phyloP scores from a whole-genome alignment of 2,113 vertebrate species.

The Rattus rattus region DNA sequence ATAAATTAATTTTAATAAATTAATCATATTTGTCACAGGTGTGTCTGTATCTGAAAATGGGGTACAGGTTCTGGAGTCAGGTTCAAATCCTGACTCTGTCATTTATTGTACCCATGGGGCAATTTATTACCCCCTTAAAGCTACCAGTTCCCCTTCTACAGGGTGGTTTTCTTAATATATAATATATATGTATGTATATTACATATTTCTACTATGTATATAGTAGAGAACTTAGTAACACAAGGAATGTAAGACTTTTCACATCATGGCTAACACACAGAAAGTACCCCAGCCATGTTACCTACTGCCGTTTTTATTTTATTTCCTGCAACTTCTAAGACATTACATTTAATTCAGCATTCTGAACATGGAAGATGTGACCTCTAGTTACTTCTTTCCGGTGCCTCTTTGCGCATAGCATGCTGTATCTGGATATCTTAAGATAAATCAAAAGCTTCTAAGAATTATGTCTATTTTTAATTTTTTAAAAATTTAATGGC shows the following conservation, averaged over 20 bases:
- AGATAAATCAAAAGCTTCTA: not conserved
- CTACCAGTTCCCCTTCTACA: not conserved
- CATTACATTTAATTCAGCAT: conserved; percentile 3
- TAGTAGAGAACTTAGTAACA: not conserved
- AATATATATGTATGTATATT: no score
- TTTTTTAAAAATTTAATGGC: not conserved
- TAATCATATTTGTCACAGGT: not conserved
- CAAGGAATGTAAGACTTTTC: not conserved
- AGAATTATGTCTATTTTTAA: not conserved
- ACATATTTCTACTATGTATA: not conserved
- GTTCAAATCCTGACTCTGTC: conserved; percentile 1
- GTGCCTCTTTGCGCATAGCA: not conserved
- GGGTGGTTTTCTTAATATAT: not conserved
- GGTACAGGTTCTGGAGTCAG: not conserved
- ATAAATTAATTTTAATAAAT: not conserved
- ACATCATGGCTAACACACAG: not conserved
- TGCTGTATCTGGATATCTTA: conserved; percentile 3
- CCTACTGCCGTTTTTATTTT: not conserved
- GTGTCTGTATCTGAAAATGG: not conserved
- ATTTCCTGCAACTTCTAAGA: not conserved
- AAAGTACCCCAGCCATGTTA: not conserved
- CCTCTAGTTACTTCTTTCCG: not conserved
- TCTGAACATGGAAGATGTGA: not conserved
- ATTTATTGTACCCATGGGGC: not conserved
- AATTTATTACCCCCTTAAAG: not conserved